Base-by-base conservation (phyloP, 2,113 vertebrate species). In the Notothenia coriiceps region DNA sequence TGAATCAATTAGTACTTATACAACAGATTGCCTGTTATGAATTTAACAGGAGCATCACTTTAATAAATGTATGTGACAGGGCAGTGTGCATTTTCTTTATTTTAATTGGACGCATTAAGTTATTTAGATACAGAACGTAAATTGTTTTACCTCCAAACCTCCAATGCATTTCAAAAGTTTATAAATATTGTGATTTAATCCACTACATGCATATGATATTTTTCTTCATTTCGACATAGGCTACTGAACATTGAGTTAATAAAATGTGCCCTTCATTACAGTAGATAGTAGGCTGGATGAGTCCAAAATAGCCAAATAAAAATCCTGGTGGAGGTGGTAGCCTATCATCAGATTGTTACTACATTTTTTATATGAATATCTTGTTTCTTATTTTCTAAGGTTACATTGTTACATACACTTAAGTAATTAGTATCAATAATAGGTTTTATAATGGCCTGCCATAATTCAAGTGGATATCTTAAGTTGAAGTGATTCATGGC, bases 1-100 rank as follows among this genome's bases (percentile, higher is more conserved):
- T 10, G 61, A 47, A 14, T 64, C 43, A 57, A 67, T 67, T 50
- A 67, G 52, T 11, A 5, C 44, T 76, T 7, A 56, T 20, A 56
- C 40, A 49, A 60, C 22, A 75, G 35, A 72, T 10, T 47, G 25
- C 5, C 13, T 49, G 22, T 50, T 76, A 50, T 50, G 17, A 22
- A 76, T 33, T 35, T 57, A 46, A 65, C n/a, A 10, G 60, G 6
- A 18, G 49, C 15, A 35, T 56, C 55, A 25, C 17, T 20, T 29
- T 46, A 55, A 56, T 4, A 20, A 35, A 47, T 20, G 22, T 29
- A 20, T 33, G 40, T 33, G 11, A 65, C n/a, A 59, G 33, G 22
- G 43, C 15, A 18, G 20, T 25, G 8, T 17, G 52, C 20, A 47
- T 40, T 70, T 56, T 6, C 10, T 18, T 47, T 10, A 33, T 59